Evolutionary conservation across 2,113 vertebrate species (phyloP).

Genomic region (Climacteris rufus): DNA sequence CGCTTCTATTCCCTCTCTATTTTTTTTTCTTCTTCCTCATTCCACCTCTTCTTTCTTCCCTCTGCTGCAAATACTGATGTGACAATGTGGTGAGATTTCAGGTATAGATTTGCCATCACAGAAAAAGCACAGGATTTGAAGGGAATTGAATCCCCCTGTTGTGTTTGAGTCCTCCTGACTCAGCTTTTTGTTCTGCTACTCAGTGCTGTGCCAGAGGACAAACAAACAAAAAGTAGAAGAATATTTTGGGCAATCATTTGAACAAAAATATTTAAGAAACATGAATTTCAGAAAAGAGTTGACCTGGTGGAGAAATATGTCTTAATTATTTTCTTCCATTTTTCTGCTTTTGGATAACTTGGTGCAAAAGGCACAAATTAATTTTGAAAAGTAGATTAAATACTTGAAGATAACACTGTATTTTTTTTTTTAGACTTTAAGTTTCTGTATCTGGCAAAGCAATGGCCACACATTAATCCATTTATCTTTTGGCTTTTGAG

Average conservation of each 20-base stretch:
- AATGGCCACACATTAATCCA: not conserved
- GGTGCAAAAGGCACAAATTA: not conserved
- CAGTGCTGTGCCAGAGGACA: not conserved
- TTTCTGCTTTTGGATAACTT: not conserved
- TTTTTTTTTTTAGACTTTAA: not conserved
- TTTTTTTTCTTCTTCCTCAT: not conserved
- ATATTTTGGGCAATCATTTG: not conserved
- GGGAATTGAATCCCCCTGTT: not conserved
- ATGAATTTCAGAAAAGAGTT: not conserved
- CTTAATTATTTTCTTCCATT: not conserved
- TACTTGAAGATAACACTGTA: not conserved
- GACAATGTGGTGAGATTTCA: not conserved
- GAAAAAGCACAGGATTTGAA: not conserved
- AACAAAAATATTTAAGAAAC: not conserved
- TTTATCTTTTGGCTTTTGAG: not conserved
- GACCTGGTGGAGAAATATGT: not conserved
- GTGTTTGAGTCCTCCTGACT: not conserved
- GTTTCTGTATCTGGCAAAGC: not conserved
- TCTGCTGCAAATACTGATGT: not conserved
- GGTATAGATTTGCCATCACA: not conserved
- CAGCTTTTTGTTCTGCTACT: not conserved
- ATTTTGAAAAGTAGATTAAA: not conserved
- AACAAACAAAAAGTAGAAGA: not conserved
- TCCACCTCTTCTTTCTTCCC: not conserved
- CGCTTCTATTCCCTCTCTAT: not conserved